Conservation (phyloP, 2,888 invertebrate genomes). For the Pseudococcus viburni region DNA sequence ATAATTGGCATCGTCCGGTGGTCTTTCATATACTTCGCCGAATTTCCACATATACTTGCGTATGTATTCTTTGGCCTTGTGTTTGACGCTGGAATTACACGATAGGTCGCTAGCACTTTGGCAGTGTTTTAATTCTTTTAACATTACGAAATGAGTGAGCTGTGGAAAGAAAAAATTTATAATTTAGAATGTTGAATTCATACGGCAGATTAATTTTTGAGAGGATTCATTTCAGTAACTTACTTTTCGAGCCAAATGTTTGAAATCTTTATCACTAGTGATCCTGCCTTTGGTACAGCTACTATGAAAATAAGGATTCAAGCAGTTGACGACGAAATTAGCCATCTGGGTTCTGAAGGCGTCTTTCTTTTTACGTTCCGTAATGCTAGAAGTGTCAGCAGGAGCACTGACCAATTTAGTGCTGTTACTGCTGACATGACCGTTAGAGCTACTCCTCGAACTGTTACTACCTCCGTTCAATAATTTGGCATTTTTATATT, state of each 20-base stretch:
- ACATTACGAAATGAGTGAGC: constrained; percentile 95
- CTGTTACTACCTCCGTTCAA: constrained; percentile 1
- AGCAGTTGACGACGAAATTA: constrained; percentile 85
- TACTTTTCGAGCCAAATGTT: constrained; percentile 94
- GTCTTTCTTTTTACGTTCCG: constrained; percentile 85
- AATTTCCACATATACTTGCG: constrained; percentile 97
- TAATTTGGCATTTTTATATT: constrained; percentile 16
- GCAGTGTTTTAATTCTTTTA: constrained; percentile 90
- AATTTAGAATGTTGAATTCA: neutral
- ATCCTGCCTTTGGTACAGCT: constrained; percentile 79
- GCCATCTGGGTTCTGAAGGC: constrained; percentile 81
- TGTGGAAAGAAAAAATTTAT: constrained; percentile 71
- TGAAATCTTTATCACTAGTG: constrained; percentile 91
- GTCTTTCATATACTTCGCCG: constrained; percentile 79
- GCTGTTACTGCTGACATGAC: constrained; percentile 71
- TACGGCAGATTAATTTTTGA: no score
- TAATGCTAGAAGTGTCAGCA: constrained; percentile 74
- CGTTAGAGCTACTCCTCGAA: neutral
- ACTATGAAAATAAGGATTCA: constrained; percentile 81
- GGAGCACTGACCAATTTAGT: constrained; percentile 72
- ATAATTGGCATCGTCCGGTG: constrained; percentile 53
- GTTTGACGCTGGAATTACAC: constrained; percentile 91
- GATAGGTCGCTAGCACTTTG: constrained; percentile 87
- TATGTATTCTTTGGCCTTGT: constrained; percentile 83
- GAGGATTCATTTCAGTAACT: constrained; percentile 67